Conservation (phyloP, 2,113 vertebrate genomes). For the Thalassarche chlororhynchos region DNA sequence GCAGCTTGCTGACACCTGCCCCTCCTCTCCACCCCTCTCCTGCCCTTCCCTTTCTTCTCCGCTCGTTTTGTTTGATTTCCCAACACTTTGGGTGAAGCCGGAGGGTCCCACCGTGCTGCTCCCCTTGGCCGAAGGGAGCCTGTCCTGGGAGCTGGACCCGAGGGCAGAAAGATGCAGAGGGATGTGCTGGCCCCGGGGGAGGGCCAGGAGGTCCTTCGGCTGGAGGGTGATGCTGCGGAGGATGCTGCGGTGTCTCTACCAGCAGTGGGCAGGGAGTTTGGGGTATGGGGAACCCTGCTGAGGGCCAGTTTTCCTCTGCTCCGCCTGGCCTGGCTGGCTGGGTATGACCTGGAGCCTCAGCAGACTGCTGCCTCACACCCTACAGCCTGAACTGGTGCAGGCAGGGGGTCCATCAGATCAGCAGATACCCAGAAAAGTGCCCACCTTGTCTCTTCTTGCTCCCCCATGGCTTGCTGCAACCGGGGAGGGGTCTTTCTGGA, state of each 20-base stretch:
- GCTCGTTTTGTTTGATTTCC: background rate
- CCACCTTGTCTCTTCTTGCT: background rate
- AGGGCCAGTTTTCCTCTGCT: background rate
- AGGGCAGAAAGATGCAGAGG: background rate
- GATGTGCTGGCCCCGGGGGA: background rate
- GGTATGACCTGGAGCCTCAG: background rate
- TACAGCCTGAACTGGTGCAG: too few species aligned
- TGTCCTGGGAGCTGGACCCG: rapidly evolving
- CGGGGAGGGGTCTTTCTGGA: background rate
- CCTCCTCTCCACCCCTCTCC: background rate
- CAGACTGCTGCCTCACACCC: background rate
- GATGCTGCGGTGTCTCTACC: background rate
- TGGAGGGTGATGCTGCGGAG: background rate
- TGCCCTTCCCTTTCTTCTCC: background rate
- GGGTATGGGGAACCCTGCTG: background rate
- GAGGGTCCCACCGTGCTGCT: background rate
- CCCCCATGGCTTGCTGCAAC: rapidly evolving
- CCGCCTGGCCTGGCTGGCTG: rapidly evolving
- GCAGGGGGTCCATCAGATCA: background rate
- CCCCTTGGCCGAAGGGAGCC: background rate
- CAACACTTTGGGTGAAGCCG: background rate
- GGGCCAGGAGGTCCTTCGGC: too few species aligned
- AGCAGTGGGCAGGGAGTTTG: background rate
- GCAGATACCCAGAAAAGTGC: background rate
- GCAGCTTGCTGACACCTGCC: slow-evolving; percentile 40